Evolutionary conservation across 2,113 vertebrate genomes (phyloP), one percentile per base, ranked within the genome.

Genomic region (Colius striatus): DNA sequence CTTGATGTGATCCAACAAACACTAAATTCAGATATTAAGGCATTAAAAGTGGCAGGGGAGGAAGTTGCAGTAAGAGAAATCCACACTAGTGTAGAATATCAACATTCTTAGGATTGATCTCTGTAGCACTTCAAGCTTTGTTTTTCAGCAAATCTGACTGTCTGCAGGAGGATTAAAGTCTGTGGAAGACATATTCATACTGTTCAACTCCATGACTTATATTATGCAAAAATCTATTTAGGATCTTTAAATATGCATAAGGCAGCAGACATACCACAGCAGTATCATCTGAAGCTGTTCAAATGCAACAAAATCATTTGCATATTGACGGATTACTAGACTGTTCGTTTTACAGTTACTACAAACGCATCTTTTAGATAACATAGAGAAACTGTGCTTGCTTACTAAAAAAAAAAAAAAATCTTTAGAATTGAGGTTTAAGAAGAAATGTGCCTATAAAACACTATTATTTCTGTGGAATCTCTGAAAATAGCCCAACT

Each of bases 91-190:
- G 22, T 61, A 71, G 27, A 80, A 63, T 48, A 88, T 55, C 43
- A 84, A 55, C 43, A 58, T 87, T 77, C 34, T 53, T 58, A 54
- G 1, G 2, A 92, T 1, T 65, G n/a, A 79, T 57, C 58, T 65
- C 54, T 60, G 26, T 32, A 73, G 76, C 25, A 66, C 84, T 92
- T 79, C 43, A 67, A 23, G 58, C 60, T 89, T 47, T 55, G 36
- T 54, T 95, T 86, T 90, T 76, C 90, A 87, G 66, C n/a, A 89
- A 94, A 89, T 73, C 30, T n/a, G n/a, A n/a, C 36, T 79, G n/a
- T n/a, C 87, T 54, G 66, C 17, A 94, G 32, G 34, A 86, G 43
- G 32, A 75, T 47, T 70, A 66, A 73, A 92, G 32, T 25, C 58
- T 62, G 19, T 58, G 36, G 53, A 89, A 95, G 79, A 66, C 1